Evolutionary conservation across 2,113 vertebrate species (phyloP).

Genomic region (Hyaena hyaena): DNA sequence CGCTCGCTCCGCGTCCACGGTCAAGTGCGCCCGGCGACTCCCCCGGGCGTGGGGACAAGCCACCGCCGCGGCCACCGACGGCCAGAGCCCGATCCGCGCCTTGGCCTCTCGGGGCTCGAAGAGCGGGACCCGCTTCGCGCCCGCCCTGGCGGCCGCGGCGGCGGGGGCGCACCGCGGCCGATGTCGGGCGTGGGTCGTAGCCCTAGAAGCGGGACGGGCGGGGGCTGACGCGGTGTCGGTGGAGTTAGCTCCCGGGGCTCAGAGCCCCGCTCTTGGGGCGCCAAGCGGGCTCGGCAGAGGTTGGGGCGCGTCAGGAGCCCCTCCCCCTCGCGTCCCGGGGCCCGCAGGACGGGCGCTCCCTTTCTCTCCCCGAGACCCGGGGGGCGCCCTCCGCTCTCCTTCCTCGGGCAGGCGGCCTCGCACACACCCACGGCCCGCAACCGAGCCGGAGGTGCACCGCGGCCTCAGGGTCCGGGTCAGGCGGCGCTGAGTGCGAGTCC

Average conservation of each 20-base stretch:
- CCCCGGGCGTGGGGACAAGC: not conserved
- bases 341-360: not conserved
- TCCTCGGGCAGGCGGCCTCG: not conserved
- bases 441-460: slow-evolving; percentile 78
- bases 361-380: not conserved
- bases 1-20: not conserved
- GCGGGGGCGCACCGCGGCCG: slow-evolving; percentile 46
- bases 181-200: not conserved
- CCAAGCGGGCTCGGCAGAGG: not conserved
- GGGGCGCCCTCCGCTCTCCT: not conserved
- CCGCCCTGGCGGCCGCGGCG: slow-evolving; percentile 36
- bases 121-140: not conserved
- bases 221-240: not conserved
- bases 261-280: not conserved
- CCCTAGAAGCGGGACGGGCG: not conserved
- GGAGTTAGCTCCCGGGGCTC: not conserved
- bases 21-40: not conserved
- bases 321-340: not conserved
- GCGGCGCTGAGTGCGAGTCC: slow-evolving; percentile 86
- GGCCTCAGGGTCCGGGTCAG: slow-evolving; percentile 81
- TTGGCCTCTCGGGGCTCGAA: not conserved
- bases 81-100: not conserved
- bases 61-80: not conserved
- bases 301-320: not conserved
- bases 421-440: slow-evolving; percentile 85